Base-by-base conservation (phyloP, 2,888 invertebrate genomes). In the Rhingia rostrata region DNA sequence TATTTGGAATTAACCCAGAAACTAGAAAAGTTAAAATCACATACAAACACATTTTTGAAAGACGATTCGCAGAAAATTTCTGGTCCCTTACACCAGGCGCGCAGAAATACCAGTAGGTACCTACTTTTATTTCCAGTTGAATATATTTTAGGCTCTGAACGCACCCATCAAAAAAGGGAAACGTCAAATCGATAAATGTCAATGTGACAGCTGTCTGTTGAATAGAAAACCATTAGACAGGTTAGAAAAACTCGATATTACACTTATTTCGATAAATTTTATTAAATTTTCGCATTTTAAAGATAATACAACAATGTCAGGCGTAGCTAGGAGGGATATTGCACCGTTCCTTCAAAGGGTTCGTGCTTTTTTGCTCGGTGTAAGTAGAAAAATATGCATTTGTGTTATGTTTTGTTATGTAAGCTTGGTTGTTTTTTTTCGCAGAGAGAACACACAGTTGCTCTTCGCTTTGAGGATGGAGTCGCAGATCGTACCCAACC, bases 401-500 rank as follows among this genome's bases (percentile, higher is more conserved):
- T 32, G 67, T 37, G 47, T 73, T 51, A 9, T 58, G 30, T 47
- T 66, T 47, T 73, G 87, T 90, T 89, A 89, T 88, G 88, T 90
- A 90, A 90, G 88, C 49, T 45, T 37, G 37, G 14, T 32, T 82
- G 75, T 12, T 54, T 30, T 33, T 63, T 6, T 66, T 10, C 53
- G 6, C 73, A 95, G 95, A 93, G 95, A 86, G 91, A 93, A 80
- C 93, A 94, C 88, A 93, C 91, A 1, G 92, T 92, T 75, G 93
- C 95, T 0, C 89, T 96, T 54, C 93, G 97, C 87, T 96, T 94
- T 88, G 94, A 94, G 86, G 94, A 95, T 41, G 90, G 92, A 3
- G 7, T 96, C 45, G 92, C 96, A 3, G 92, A 94, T 7, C 95
- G 98, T 88, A 95, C 95, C 66, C 97, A 96, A 89, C 97, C 97